Conservation (phyloP, 2,797 vertebrate genomes). For the Acanthopagrus latus region DNA sequence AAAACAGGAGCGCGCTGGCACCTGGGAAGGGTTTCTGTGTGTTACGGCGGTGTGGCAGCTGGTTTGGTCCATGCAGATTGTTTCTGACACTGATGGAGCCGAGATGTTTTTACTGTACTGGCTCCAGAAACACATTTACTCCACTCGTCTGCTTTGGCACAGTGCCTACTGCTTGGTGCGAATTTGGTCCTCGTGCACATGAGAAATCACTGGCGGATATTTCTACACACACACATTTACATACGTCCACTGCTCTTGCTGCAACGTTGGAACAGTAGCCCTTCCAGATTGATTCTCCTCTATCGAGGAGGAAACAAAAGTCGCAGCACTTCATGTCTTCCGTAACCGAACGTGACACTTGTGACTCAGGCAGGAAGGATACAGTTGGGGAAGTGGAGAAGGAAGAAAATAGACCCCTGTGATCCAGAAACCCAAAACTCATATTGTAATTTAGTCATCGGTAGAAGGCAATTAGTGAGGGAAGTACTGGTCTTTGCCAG, state of each 20-base stretch:
- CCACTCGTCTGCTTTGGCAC: conserved; percentile 56
- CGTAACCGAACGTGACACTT: conserved; percentile 71
- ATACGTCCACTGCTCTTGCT: conserved; percentile 40
- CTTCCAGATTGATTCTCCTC: conserved; percentile 22
- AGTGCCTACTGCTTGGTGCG: conserved; percentile 21
- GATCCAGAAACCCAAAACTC: conserved; percentile 76
- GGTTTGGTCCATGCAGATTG: conserved; percentile 71
- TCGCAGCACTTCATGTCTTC: conserved; percentile 48
- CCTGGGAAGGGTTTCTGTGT: conserved; percentile 20
- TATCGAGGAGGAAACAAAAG: conserved; percentile 35
- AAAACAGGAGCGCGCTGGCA: conserved; percentile 9
- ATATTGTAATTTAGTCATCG: conserved; percentile 77
- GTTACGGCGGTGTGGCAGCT: conserved; percentile 52
- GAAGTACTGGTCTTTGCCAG: conserved; percentile 72
- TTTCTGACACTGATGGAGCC: conserved; percentile 77
- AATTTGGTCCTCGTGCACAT: conserved; percentile 26
- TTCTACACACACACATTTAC: conserved; percentile 26
- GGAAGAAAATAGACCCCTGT: conserved; percentile 50
- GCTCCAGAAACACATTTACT: conserved; percentile 73
- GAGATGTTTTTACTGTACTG: conserved; percentile 75
- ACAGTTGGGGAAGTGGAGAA: conserved; percentile 57
- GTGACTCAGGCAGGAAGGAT: conserved; percentile 71
- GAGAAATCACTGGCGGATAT: conserved; percentile 4
- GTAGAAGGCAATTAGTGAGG: conserved; percentile 74
- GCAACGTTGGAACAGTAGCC: conserved; percentile 59